Evolutionary conservation across 2,113 vertebrate genomes (phyloP).

Genomic region (Cyprinodon brontotheroides): DNA sequence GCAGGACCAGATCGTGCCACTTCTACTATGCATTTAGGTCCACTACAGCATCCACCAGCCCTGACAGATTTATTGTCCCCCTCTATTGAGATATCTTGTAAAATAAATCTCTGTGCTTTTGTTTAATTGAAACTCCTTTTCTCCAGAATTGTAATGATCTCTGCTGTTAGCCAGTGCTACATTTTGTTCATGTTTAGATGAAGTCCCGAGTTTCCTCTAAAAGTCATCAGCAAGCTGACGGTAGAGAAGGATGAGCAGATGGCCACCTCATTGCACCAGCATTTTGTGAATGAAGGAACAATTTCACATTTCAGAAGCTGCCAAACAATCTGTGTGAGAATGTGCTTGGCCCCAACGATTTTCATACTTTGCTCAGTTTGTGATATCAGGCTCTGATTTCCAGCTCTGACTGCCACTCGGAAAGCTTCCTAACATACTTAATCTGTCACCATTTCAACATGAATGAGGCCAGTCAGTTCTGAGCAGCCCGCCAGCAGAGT

Average conservation of each 20-base stretch:
- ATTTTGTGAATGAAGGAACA: constrained; percentile 7
- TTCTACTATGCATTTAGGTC: no score
- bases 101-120: no score
- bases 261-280: background rate
- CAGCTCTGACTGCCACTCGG: constrained; percentile 1
- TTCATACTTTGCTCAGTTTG: constrained; percentile 4
- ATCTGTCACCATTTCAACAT: background rate
- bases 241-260: constrained; percentile 15
- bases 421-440: background rate
- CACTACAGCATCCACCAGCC: no score
- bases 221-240: background rate
- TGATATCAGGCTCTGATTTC: background rate
- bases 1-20: no score
- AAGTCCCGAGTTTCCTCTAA: background rate
- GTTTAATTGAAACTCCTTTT: no score
- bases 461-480: background rate
- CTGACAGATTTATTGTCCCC: no score
- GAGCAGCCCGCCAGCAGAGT: background rate
- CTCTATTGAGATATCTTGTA: no score
- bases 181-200: background rate
- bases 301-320: background rate
- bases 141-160: background rate
- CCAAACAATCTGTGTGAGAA: constrained; percentile 14
- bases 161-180: background rate
- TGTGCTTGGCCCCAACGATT: constrained; percentile 5